phyloP scores from a whole-genome alignment of 2,888 invertebrate genomes.

The Phortica magna region DNA sequence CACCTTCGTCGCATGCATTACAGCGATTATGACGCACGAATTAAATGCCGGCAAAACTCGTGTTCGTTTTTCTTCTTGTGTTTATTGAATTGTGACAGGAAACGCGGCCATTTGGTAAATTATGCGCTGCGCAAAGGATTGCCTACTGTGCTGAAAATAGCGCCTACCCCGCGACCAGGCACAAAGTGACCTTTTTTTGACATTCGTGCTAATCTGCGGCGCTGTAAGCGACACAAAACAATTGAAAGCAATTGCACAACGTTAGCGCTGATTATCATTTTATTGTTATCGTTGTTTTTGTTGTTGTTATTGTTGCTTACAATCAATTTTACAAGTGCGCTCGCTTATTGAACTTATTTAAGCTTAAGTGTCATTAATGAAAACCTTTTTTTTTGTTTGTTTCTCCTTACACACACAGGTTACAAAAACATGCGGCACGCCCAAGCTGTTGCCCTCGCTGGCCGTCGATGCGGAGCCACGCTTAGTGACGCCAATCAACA shows the following conservation, averaged over 20 bases:
- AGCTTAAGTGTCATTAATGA: no score
- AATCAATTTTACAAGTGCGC: no score
- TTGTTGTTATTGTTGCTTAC: no score
- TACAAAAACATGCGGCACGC: slow-evolving; percentile 80
- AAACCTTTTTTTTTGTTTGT: neutral
- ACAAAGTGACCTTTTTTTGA: slow-evolving; percentile 10
- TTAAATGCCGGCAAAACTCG: neutral
- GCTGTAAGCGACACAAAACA: slow-evolving; percentile 7
- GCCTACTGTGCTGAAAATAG: neutral
- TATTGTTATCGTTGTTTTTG: no score
- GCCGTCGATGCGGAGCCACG: slow-evolving; percentile 69
- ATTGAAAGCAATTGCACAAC: slow-evolving; percentile 16
- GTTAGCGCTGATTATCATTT: neutral
- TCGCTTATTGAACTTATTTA: no score
- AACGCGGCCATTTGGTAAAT: slow-evolving; percentile 27
- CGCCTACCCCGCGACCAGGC: no score
- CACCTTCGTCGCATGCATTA: slow-evolving; percentile 53
- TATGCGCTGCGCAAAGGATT: slow-evolving; percentile 20
- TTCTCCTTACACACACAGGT: slow-evolving; percentile 75
- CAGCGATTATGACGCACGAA: slow-evolving; percentile 51
- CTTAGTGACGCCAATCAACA: slow-evolving; percentile 78
- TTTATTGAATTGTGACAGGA: slow-evolving; percentile 20
- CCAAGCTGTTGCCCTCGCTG: slow-evolving; percentile 74
- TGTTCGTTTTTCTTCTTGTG: neutral
- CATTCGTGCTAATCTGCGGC: neutral